Evolutionary conservation across 2,797 vertebrate species (phyloP).

Genomic region (Ispidina lecontei): DNA sequence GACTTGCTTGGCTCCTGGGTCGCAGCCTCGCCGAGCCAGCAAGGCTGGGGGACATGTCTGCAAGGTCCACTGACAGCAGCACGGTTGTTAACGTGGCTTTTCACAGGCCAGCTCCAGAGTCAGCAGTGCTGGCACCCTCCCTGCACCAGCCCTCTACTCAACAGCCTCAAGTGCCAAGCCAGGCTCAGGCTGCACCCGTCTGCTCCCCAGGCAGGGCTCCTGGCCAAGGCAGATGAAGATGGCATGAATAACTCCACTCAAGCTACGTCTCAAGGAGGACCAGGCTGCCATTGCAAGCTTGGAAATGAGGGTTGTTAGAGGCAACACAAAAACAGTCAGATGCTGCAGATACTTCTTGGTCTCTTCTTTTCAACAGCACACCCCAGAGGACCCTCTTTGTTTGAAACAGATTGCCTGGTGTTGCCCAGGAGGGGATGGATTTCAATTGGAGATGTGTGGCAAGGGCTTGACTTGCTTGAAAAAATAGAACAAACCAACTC

Average conservation of each 20-base stretch:
- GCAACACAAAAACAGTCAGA: neutral
- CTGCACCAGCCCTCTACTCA: conserved; percentile 1
- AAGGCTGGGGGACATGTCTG: neutral
- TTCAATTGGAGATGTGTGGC: neutral
- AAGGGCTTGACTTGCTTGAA: neutral
- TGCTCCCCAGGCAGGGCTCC: conserved; percentile 31
- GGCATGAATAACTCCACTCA: conserved; percentile 47
- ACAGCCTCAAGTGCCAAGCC: conserved; percentile 29
- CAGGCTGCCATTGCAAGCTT: neutral
- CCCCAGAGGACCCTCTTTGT: neutral
- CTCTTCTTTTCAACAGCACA: neutral
- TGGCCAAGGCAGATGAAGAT: conserved; percentile 35
- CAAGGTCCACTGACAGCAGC: neutral
- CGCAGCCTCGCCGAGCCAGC: neutral
- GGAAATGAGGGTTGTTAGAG: conserved; percentile 3
- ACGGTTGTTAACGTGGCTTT: neutral
- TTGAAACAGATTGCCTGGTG: neutral
- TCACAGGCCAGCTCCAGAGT: neutral
- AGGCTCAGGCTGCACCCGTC: neutral
- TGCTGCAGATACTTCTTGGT: neutral
- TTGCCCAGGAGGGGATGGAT: neutral
- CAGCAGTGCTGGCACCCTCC: conserved; percentile 36
- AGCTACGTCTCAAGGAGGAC: conserved; percentile 12
- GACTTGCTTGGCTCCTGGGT: neutral
- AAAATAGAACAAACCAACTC: neutral